Base-by-base conservation (phyloP, 2,888 invertebrate species). In the Silvanus unidentatus region DNA sequence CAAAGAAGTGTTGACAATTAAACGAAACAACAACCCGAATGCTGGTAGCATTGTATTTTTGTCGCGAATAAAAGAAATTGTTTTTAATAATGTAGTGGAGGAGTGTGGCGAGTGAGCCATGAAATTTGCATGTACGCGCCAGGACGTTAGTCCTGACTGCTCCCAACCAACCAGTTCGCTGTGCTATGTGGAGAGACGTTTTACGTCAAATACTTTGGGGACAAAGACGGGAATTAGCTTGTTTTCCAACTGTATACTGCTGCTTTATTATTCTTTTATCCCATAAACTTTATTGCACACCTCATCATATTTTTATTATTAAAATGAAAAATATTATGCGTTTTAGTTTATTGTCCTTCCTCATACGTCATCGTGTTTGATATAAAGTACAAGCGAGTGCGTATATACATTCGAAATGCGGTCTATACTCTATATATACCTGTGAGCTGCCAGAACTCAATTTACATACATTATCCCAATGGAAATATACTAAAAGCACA, bases 1-100 rank as follows among this genome's bases (percentile, higher is more conserved):
- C 50, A 53, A 58, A 64, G 60, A 66, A 67, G 66, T 67, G 67
- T 65, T 59, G 66, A 67, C 67, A 69, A 69, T 69, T 68, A 68
- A 68, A 62, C 50, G 58, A 59, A 63, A 65, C 64, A 65, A 63
- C 64, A 63, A 65, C 65, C 22, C 61, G 48, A 50, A 39, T 45
- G 43, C 54, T 60, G 55, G 60, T 54, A 58, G 60, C 58, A 59
- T 63, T 64, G 62, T 60, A 59, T 62, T 63, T 62, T 62, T 58
- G 62, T 60, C 60, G 62, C 53, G 59, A 61, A 64, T 64, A 63
- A 63, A 65, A 64, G 63, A 62, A 66, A 66, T 64, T 62, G 64
- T 58, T 57, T 65, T 66, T 65, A 63, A 66, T 67, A 65, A 66
- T 66, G 63, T 63, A 65, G 58, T 64, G 47, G 41, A 43, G 43